Percentiles rank a stretch among this genome's conserved stretches.
These are phyloP conservation scores for Solea senegalensis DNA, from an alignment of 2,113 vertebrate species.

Conservation along the genomic window DNA sequence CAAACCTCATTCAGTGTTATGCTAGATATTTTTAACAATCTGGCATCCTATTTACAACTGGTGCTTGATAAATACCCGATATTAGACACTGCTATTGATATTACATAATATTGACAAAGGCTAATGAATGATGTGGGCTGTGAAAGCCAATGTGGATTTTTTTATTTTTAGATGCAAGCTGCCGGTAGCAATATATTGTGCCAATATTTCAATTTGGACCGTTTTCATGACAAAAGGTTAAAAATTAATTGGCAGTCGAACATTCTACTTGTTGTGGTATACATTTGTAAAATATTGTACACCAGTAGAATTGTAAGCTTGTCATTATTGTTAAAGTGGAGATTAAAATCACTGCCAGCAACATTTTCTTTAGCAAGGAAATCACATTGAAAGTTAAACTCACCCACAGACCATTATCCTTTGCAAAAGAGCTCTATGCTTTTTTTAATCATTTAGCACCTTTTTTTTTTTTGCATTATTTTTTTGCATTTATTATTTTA, in stretches of 20 bases:
- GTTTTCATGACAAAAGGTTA: background rate
- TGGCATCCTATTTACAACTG: background rate
- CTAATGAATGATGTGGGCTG: background rate
- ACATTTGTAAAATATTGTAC: background rate
- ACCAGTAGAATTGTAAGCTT: background rate
- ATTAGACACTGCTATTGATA: background rate
- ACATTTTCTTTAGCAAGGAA: background rate
- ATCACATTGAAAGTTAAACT: too few relatives aligned
- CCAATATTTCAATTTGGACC: background rate
- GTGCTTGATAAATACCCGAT: constrained; percentile 1
- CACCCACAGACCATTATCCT: too few relatives aligned
- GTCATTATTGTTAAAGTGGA: background rate
- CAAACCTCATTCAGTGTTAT: background rate
- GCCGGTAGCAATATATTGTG: background rate
- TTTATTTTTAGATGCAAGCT: background rate
- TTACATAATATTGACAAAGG: background rate
- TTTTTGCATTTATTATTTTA: too few relatives aligned
- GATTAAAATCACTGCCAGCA: too few relatives aligned
- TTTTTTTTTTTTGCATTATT: too few relatives aligned
- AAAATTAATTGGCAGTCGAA: background rate
- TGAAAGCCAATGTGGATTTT: background rate
- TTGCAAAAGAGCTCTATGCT: too few relatives aligned
- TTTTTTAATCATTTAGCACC: too few relatives aligned
- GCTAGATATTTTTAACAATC: background rate
- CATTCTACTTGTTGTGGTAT: background rate